These are phyloP conservation scores for Prunella himalayana DNA, from an alignment of 2,113 vertebrate species.

Conservation along the genomic window DNA sequence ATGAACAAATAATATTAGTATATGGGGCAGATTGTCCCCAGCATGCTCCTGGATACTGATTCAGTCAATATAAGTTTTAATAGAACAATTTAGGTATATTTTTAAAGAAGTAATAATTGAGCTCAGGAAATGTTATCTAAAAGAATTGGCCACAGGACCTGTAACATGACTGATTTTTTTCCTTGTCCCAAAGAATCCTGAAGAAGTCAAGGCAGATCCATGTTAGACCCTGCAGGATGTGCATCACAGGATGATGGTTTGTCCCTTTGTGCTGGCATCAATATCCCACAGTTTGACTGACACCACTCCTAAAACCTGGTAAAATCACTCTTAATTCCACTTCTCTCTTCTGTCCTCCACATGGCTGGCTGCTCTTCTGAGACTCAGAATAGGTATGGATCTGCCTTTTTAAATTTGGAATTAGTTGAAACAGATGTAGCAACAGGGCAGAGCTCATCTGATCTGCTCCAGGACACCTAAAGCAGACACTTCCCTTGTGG, in stretches of 20 bases:
- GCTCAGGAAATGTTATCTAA: background rate
- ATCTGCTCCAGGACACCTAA: background rate
- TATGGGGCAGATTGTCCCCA: background rate
- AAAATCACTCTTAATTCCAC: background rate
- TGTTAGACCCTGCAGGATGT: background rate
- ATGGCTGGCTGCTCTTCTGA: accelerated
- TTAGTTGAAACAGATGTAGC: background rate
- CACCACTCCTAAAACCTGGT: background rate
- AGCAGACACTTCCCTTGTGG: background rate
- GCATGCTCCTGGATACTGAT: background rate
- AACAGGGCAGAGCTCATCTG: background rate
- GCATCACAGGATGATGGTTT: background rate
- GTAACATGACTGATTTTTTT: background rate
- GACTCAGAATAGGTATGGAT: accelerated
- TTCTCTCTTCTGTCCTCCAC: background rate
- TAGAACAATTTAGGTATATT: background rate
- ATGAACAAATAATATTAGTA: background rate
- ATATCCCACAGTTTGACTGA: background rate
- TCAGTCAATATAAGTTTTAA: background rate
- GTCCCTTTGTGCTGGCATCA: background rate
- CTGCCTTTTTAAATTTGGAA: background rate
- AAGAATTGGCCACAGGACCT: background rate
- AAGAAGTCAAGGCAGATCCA: background rate
- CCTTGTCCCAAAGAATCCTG: background rate
- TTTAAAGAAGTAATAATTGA: background rate